Base-by-base conservation (phyloP, 1,140 invertebrate species). In the Vanessa tameamea region DNA sequence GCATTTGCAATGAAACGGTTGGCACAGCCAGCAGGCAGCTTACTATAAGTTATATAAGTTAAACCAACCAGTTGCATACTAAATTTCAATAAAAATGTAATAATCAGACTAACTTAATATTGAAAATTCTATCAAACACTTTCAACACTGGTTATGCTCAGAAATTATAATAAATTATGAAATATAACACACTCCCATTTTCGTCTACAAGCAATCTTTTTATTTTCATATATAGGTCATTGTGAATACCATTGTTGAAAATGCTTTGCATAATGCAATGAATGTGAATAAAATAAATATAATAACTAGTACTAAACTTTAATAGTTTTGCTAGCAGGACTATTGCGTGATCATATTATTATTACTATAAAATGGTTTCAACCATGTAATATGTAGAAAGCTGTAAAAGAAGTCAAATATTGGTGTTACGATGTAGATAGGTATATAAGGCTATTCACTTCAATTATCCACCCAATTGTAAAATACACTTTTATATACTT, bases 321-420 rank as follows among this genome's bases (percentile, higher is more conserved):
- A 64, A 72, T 69, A 69, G 64, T 76, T 73, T 79, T 69, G 73
- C 82, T 85, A 87, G 82, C 83, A 76, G 81, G 81, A 84, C 83
- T 85, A 87, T 78, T 79, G 68, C 72, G 74, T 78, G 69, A 82
- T 75, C 57, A 61, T 61, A 61, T 61, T n/a, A 61, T 73, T 66
- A 64, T 67, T 57, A 72, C 71, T 75, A 72, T 76, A 73, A 77
- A 79, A 63, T 67, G 51, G 48, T 57, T 61, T 75, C 69, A 77
- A 73, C 72, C 73, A 78, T 64, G 68, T 20, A 78, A 81, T 61
- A 61, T 15, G 57, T 37, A 37, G 57, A 61, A 73, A 79, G 77
- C 72, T 64, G 68, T 81, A 82, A 81, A 76, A 64, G 67, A 82
- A 82, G 68, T 82, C 75, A 78, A 79, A 81, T 80, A 77, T 82